Evolutionary conservation across 2,113 vertebrate genomes (phyloP).

Genomic region (Hypanus sabinus): DNA sequence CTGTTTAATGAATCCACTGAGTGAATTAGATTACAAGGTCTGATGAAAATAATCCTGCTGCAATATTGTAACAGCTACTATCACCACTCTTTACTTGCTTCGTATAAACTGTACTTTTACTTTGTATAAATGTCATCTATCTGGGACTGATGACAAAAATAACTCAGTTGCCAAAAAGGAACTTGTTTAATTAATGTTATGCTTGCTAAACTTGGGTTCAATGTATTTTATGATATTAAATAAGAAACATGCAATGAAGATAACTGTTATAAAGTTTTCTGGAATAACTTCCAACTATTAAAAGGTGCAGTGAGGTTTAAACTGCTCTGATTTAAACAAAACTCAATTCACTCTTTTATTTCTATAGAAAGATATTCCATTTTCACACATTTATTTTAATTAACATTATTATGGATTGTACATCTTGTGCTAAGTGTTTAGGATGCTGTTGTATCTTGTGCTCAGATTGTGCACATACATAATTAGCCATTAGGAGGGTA

Average conservation of each 20-base stretch:
- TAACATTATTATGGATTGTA: slow-evolving; percentile 7
- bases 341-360: not conserved
- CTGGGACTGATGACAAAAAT: not conserved
- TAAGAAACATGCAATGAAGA: slow-evolving; percentile 6
- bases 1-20: slow-evolving; percentile 61
- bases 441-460: not conserved
- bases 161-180: not conserved
- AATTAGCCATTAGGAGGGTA: not conserved
- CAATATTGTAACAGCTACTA: slow-evolving; percentile 41
- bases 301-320: slow-evolving; percentile 22
- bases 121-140: not conserved
- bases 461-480: not conserved
- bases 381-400: slow-evolving; percentile 20
- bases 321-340: not conserved
- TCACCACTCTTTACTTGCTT: not conserved
- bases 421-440: slow-evolving; percentile 1
- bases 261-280: not conserved
- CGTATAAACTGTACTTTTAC: not conserved
- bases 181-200: not conserved
- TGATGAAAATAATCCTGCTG: slow-evolving; percentile 49
- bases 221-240: slow-evolving; percentile 9
- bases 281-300: slow-evolving; percentile 9
- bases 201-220: not conserved
- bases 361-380: not conserved
- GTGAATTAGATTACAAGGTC: slow-evolving; percentile 57